Base-by-base conservation (phyloP, 2,113 vertebrate species). In the Istiophorus platypterus region DNA sequence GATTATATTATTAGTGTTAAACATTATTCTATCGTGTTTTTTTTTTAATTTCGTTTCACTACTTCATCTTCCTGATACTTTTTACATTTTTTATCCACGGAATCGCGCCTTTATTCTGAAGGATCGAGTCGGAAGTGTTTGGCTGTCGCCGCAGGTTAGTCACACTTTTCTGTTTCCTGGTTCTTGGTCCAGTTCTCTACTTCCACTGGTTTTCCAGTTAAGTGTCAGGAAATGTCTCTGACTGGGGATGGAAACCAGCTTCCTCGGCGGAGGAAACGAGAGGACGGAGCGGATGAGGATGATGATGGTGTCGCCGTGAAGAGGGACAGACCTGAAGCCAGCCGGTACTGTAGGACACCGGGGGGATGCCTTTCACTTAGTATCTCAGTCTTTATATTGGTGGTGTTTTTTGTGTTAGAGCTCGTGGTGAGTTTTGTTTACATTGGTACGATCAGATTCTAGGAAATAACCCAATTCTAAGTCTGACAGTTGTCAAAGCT, bases 21-120 rank as follows among this genome's bases (percentile, higher is more conserved):
- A 39, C 37, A 39, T 1, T 9, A 39, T 34, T 34, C 6, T 39
- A 5, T 9, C 37, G 10, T 39, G 37, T 39, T 9, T 9, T 10
- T 10, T 10, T 39, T 9, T 9, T n/a, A n/a, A 34, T 3, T 6
- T 3, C 31, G 31, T 34, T 34, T 34, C 37, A 5, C 22, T 34
- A 17, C 41, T 41, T 66, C 18, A 24, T 24, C 34, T 39, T 29
- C 5, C n/a, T n/a, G n/a, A n/a, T n/a, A n/a, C n/a, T 49, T 26
- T 31, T 29, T 8, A 56, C 5, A 10, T 31, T 61, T 42, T 51
- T 63, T n/a, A 34, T 41, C 3, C n/a, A n/a, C n/a, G 12, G 57
- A 31, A 2, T 17, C 0, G 0, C 0, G 34, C 69, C 76, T 82
- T 86, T 82, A 82, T 75, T 85, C 0, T 90, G 79, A 85, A 82